Base-by-base conservation (phyloP, 37 sponge, comb jelly and placozoan species). In the Halisarca cf. caerulea region DNA sequence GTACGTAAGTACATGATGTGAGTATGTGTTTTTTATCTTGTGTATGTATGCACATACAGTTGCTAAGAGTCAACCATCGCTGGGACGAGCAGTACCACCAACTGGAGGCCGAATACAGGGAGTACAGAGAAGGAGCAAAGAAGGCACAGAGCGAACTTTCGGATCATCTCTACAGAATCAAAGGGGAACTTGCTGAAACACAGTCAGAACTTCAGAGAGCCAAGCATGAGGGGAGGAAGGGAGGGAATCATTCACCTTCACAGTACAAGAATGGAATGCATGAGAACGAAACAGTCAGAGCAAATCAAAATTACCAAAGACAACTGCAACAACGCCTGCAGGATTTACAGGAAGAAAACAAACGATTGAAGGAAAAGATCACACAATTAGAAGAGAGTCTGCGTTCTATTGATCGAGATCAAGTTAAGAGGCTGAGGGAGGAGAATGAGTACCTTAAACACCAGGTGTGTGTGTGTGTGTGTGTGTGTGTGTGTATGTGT, bases 391-490 rank as follows among this genome's bases (percentile, higher is more conserved):
- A 30, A 34, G 33, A 68, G 34, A 47, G 51, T 14, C 69, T 34
- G 32, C 17, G 69, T 3, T 28, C 34, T 17, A 34, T 28, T 7
- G 33, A 34, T 6, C 33, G 69, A 34, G 35, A 24, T 28, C 32
- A 34, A 68, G 69, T 68, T 28, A 68, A 34, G 4, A 28, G 30
- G 30, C 28, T 68, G 33, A 28, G 30, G 69, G 69, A 68, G 4
- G 69, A 68, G 3, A 28, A 3, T 32, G 69, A 68, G 17, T 34
- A 68, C 35, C 5, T 68, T 1, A 24, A 34, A 27, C 69, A 68
- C 69, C 69, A 68, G 69, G 69, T 68, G 69, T 68, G 69, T 68
- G 69, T 68, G 35, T 30, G 69, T 68, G 69, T 68, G 69, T 68
- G 35, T 68, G 69, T 68, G 69, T 68, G 69, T 68, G 69, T 68